phyloP scores from a whole-genome alignment of 1,140 invertebrate species.

The Telenomus remus region DNA sequence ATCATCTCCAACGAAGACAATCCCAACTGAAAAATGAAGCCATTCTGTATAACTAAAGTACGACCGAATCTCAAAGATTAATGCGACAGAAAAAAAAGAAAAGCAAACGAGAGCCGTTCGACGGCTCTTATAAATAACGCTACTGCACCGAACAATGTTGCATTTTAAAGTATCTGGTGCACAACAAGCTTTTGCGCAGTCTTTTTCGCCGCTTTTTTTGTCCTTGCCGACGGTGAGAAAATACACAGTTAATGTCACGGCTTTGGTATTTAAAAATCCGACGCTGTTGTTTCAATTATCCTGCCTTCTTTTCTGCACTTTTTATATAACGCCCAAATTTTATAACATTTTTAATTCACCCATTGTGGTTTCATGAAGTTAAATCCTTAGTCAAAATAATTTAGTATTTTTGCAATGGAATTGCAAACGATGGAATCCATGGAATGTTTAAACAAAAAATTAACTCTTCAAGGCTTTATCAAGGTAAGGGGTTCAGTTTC shows the following conservation, averaged over 20 bases:
- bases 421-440: too few relatives aligned
- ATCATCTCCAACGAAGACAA: slow-evolving; percentile 45
- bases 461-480: too few relatives aligned
- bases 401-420: too few relatives aligned
- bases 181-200: slow-evolving; percentile 3
- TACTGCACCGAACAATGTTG: slow-evolving; percentile 21
- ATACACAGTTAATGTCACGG: slow-evolving; percentile 1
- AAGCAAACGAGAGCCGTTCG: slow-evolving; percentile 16
- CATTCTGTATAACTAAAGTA: slow-evolving; percentile 35
- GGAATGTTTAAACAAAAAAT: too few relatives aligned
- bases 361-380: too few relatives aligned
- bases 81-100: slow-evolving; percentile 19
- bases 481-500: too few relatives aligned
- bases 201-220: slow-evolving; percentile 1
- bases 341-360: too few relatives aligned
- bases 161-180: slow-evolving; percentile 32
- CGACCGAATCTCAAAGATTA: slow-evolving; percentile 30
- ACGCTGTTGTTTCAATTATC: too few relatives aligned
- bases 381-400: too few relatives aligned
- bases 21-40: slow-evolving; percentile 46
- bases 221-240: slow-evolving; percentile 1
- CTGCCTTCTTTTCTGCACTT: too few relatives aligned
- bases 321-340: too few relatives aligned
- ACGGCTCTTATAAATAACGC: slow-evolving; percentile 32
- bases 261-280: too few relatives aligned